Conservation (phyloP, 2,888 invertebrate genomes). For the Drosophila antonietae region DNA sequence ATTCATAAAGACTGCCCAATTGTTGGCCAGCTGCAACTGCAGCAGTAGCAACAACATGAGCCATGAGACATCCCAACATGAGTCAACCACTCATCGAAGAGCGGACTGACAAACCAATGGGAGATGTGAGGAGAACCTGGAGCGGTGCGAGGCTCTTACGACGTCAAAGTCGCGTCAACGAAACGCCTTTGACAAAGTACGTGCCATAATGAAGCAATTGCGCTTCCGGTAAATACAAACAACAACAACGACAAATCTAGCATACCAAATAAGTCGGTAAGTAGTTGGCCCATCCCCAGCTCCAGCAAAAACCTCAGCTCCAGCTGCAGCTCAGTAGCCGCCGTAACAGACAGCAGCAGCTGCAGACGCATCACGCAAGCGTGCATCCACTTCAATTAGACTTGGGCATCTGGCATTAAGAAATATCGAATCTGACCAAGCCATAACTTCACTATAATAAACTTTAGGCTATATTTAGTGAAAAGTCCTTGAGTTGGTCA, state of each 20-base stretch:
- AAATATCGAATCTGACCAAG: background rate
- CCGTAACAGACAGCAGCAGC: conserved; percentile 22
- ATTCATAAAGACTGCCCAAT: conserved; percentile 63
- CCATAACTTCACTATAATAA: background rate
- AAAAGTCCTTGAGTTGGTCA: too few species aligned
- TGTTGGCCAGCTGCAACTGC: conserved; percentile 31
- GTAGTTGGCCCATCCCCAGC: conserved; percentile 37
- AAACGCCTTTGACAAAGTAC: conserved; percentile 82
- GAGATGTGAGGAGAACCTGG: background rate
- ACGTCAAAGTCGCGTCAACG: conserved; percentile 50
- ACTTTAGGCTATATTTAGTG: too few species aligned
- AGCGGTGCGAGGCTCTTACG: background rate
- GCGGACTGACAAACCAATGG: conserved; percentile 12
- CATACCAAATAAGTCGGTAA: conserved; percentile 69
- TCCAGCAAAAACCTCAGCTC: background rate
- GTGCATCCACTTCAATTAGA: conserved; percentile 31
- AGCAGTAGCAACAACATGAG: conserved; percentile 3
- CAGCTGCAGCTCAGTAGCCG: conserved; percentile 26
- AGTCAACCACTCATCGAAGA: conserved; percentile 50
- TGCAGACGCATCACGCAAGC: conserved; percentile 45
- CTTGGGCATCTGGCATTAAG: background rate
- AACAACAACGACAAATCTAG: conserved; percentile 66
- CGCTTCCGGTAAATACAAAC: conserved; percentile 79
- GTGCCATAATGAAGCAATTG: conserved; percentile 83
- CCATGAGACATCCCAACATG: conserved; percentile 35